Evolutionary conservation across 2,797 vertebrate species (phyloP).

Genomic region (Chaunax sp.): DNA sequence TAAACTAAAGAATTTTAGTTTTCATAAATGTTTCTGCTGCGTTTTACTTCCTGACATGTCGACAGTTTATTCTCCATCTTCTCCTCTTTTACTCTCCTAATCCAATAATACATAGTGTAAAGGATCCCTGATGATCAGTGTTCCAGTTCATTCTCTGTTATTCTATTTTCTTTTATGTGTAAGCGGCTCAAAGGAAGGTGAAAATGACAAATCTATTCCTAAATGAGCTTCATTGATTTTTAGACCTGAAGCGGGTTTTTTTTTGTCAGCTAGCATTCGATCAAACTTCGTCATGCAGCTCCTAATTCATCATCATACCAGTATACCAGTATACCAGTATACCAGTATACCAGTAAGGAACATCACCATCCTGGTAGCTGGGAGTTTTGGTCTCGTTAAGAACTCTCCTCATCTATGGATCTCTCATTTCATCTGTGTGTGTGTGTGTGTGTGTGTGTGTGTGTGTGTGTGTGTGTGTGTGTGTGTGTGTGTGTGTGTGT

Average conservation of each 20-base stretch:
- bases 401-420: conserved; percentile 44
- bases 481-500: conserved; percentile 24
- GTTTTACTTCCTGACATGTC: too few relatives aligned
- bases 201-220: conserved; percentile 27
- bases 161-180: conserved; percentile 7
- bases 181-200: neutral
- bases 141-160: conserved; percentile 12
- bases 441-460: conserved; percentile 1
- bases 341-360: neutral
- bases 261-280: neutral
- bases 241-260: neutral
- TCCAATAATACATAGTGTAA: too few relatives aligned
- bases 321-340: neutral
- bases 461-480: conserved; percentile 22
- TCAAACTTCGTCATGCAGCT: conserved; percentile 13
- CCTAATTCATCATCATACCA: conserved; percentile 3
- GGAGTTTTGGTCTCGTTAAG: conserved; percentile 48
- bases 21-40: too few relatives aligned
- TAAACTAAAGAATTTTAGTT: too few relatives aligned
- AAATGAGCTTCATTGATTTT: conserved; percentile 18
- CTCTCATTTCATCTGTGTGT: conserved; percentile 20
- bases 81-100: too few relatives aligned
- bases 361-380: conserved; percentile 32
- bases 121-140: too few relatives aligned
- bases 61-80: too few relatives aligned